Evolutionary conservation across 2,797 vertebrate species (phyloP).

Genomic region (Poeciliopsis gracilis): DNA sequence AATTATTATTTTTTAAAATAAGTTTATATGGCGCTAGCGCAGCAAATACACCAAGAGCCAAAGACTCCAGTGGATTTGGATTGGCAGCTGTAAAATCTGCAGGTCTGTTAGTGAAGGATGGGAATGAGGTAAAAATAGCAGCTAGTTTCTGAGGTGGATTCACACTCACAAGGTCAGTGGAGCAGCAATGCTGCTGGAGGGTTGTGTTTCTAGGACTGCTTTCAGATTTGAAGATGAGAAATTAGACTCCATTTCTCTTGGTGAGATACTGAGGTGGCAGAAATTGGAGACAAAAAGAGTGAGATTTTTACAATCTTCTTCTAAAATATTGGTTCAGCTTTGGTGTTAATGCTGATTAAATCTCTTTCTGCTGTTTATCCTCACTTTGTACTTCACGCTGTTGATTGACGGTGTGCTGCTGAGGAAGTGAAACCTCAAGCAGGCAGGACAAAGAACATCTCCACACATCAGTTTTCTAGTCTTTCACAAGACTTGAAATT

Average conservation of each 20-base stretch:
- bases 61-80: neutral
- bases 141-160: conserved; percentile 47
- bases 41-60: conserved; percentile 2
- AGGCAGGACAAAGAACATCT: neutral
- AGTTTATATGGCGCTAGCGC: neutral
- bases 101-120: conserved; percentile 32
- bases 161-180: conserved; percentile 58
- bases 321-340: neutral
- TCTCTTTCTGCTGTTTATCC: neutral
- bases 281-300: neutral
- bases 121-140: conserved; percentile 45
- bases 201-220: conserved; percentile 51
- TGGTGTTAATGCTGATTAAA: neutral
- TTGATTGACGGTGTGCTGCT: neutral
- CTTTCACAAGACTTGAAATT: neutral
- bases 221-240: conserved; percentile 32
- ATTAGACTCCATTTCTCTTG: conserved; percentile 3
- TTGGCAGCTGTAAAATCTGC: conserved; percentile 23
- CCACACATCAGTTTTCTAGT: neutral
- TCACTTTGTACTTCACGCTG: neutral
- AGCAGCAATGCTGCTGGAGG: conserved; percentile 38
- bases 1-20: neutral
- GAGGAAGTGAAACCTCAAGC: neutral
- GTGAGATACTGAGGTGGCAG: conserved; percentile 14
- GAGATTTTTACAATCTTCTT: neutral